A percentile compares a stretch with the other conserved stretches of the same genome.
These are phyloP conservation scores for Vidua chalybeata DNA, from an alignment of 2,113 vertebrate genomes.

Conservation along the genomic window DNA sequence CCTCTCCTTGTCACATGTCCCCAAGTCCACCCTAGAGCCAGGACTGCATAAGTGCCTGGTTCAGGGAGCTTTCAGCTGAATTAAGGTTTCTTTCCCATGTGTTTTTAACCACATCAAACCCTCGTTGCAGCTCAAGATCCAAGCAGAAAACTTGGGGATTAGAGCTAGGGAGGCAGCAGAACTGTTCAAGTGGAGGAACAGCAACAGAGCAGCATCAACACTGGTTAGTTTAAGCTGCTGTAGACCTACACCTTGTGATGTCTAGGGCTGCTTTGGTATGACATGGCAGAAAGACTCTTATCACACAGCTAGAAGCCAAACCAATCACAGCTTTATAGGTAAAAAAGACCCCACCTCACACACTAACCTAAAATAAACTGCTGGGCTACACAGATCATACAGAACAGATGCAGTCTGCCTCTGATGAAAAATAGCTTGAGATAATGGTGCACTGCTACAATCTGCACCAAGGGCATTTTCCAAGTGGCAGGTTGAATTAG, in stretches of 20 bases:
- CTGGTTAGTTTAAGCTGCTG: background rate
- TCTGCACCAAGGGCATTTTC: conserved; percentile 51
- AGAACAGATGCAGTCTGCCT: background rate
- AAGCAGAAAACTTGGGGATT: background rate
- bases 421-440: conserved; percentile 17
- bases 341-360: background rate
- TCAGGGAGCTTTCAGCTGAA: background rate
- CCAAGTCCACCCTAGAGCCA: background rate
- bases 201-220: background rate
- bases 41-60: background rate
- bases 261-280: background rate
- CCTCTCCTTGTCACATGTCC: background rate
- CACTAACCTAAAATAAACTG: background rate
- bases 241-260: background rate
- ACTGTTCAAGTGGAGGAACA: background rate
- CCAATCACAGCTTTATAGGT: background rate
- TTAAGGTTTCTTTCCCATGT: background rate
- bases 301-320: background rate
- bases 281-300: background rate
- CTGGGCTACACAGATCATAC: background rate
- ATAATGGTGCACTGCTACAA: background rate
- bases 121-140: fast-evolving
- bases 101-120: background rate
- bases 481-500: conserved; percentile 50
- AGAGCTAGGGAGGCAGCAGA: background rate